phyloP scores from a whole-genome alignment of 2,888 invertebrate genomes.

The Operophtera brumata region DNA sequence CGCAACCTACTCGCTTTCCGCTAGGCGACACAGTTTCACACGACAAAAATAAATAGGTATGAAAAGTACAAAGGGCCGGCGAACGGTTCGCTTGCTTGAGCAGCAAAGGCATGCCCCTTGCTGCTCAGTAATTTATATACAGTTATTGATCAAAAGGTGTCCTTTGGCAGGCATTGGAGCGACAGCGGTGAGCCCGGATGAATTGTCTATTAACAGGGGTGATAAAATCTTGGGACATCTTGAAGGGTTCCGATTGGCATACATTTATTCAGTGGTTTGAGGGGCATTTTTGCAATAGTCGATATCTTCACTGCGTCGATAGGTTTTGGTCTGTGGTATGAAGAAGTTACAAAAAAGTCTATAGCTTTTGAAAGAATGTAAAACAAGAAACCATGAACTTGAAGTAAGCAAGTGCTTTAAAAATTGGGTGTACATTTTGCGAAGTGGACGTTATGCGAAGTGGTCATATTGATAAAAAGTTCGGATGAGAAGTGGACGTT shows the following conservation, averaged over 20 bases:
- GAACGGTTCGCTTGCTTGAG: slow-evolving; percentile 65
- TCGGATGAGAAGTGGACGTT: too few relatives aligned
- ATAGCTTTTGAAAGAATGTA: too few relatives aligned
- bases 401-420: too few relatives aligned
- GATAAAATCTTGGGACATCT: slow-evolving; percentile 71
- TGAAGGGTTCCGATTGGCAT: slow-evolving; percentile 16
- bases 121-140: slow-evolving; percentile 75
- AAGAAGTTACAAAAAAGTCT: too few relatives aligned
- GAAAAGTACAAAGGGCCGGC: slow-evolving; percentile 62
- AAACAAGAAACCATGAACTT: too few relatives aligned
- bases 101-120: slow-evolving; percentile 67
- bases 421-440: too few relatives aligned
- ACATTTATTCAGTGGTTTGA: slow-evolving; percentile 22
- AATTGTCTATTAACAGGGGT: slow-evolving; percentile 71
- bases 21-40: slow-evolving; percentile 36
- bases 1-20: slow-evolving; percentile 2
- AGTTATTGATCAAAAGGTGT: slow-evolving; percentile 80
- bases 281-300: slow-evolving; percentile 5
- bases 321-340: neutral
- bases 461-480: too few relatives aligned
- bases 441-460: too few relatives aligned
- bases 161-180: slow-evolving; percentile 75
- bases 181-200: slow-evolving; percentile 60
- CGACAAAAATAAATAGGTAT: slow-evolving; percentile 45
- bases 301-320: neutral